Conservation (phyloP, 2,797 vertebrate genomes). For the Tenualosa ilisha region DNA sequence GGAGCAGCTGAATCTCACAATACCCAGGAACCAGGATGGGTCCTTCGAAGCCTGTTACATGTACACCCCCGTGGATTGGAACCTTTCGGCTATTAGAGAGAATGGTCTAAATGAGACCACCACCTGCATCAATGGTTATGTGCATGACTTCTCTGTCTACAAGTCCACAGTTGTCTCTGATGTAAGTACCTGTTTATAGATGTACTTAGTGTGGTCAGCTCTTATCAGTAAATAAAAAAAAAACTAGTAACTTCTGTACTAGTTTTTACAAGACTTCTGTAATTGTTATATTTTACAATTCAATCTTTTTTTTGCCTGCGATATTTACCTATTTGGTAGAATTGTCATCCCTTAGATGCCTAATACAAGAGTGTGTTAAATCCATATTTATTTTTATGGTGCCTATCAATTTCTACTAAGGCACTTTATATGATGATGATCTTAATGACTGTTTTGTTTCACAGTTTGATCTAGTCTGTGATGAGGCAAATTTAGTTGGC, state of each 20-base stretch:
- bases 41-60: constrained; percentile 75
- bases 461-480: constrained; percentile 83
- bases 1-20: constrained; percentile 76
- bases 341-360: not conserved
- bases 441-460: constrained; percentile 23
- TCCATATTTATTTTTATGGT: not conserved
- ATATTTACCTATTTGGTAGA: not conserved
- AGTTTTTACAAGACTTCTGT: not conserved
- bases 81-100: constrained; percentile 67
- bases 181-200: constrained; percentile 64
- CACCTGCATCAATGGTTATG: constrained; percentile 76
- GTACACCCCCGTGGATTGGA: constrained; percentile 76
- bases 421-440: not conserved
- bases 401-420: not conserved
- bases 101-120: constrained; percentile 72
- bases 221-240: not conserved
- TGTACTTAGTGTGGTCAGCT: not conserved
- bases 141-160: constrained; percentile 67
- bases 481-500: constrained; percentile 59
- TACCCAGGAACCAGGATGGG: constrained; percentile 68
- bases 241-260: not conserved
- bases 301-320: not conserved
- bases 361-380: too few species aligned
- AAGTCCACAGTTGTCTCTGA: constrained; percentile 71
- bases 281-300: not conserved